Conservation (phyloP, 2,113 vertebrate genomes). For the Corynorhinus townsendii region DNA sequence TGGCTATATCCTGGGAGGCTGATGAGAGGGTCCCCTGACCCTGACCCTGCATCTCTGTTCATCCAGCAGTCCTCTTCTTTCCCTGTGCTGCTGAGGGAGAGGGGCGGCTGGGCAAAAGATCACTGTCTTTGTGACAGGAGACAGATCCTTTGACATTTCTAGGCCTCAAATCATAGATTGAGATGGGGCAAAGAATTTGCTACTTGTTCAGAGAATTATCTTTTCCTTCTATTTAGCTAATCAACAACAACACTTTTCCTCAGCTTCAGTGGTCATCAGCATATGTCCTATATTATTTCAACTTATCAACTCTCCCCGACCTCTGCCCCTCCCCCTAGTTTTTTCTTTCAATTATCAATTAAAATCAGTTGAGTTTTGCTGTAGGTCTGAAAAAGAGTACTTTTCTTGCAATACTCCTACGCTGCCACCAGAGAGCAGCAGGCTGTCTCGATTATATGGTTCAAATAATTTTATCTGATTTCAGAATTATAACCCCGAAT, state of each 20-base stretch:
- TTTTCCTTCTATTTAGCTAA: background rate
- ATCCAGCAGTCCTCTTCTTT: background rate
- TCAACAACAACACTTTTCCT: background rate
- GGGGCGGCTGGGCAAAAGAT: background rate
- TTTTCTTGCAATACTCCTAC: conserved; percentile 33
- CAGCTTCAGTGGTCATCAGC: background rate
- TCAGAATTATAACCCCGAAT: background rate
- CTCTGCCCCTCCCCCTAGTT: background rate
- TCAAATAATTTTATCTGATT: background rate
- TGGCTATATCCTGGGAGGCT: background rate
- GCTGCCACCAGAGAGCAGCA: conserved; percentile 19
- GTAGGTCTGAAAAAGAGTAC: background rate
- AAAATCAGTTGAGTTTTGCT: background rate
- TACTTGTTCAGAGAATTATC: background rate
- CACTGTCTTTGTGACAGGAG: background rate
- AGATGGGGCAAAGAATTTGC: background rate
- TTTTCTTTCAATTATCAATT: background rate
- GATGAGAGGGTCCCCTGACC: background rate
- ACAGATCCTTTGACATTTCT: background rate
- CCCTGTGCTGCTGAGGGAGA: background rate
- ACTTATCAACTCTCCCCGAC: background rate
- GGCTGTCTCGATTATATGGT: background rate
- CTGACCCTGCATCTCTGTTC: background rate
- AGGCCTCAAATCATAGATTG: background rate
- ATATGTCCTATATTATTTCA: background rate